Evolutionary conservation across 1,140 invertebrate species (phyloP).

Genomic region (Plectus sambesii): DNA sequence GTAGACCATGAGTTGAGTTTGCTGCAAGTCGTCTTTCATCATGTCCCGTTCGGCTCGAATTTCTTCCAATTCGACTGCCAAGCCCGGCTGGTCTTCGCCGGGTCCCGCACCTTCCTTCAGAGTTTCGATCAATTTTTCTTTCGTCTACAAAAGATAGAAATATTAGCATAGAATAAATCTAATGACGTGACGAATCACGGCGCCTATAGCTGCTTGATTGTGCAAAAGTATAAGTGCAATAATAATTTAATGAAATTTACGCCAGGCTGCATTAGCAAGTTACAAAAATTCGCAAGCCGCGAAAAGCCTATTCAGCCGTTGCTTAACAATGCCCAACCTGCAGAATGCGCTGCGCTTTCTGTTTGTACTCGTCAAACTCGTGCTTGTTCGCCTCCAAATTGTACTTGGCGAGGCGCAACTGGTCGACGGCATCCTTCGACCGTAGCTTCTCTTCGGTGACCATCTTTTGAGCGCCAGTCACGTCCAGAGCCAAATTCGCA

Average conservation of each 20-base stretch:
- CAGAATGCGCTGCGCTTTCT: slow-evolving; percentile 60
- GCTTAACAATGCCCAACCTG: slow-evolving; percentile 30
- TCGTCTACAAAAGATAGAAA: slow-evolving; percentile 56
- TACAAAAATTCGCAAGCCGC: too few relatives aligned
- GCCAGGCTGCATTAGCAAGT: too few relatives aligned
- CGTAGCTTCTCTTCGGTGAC: slow-evolving; percentile 59
- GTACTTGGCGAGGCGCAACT: slow-evolving; percentile 43
- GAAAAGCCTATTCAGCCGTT: neutral
- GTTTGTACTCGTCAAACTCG: slow-evolving; percentile 52
- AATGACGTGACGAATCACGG: slow-evolving; percentile 3
- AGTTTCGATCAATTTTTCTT: slow-evolving; percentile 62
- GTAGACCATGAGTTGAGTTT: slow-evolving; percentile 1
- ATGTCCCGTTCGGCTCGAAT: slow-evolving; percentile 25
- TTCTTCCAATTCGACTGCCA: slow-evolving; percentile 48
- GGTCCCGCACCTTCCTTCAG: slow-evolving; percentile 51
- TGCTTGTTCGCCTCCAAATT: slow-evolving; percentile 45
- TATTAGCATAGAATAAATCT: slow-evolving; percentile 5
- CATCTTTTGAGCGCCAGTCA: slow-evolving; percentile 54
- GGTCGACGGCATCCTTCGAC: slow-evolving; percentile 24
- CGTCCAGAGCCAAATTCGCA: neutral
- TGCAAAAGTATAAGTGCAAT: too few relatives aligned
- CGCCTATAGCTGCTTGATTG: slow-evolving; percentile 7
- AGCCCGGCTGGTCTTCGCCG: slow-evolving; percentile 46
- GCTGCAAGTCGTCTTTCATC: slow-evolving; percentile 11
- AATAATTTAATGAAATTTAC: too few relatives aligned